Conservation (phyloP, 1,140 invertebrate genomes). For the Bombus haemorrhoidalis region DNA sequence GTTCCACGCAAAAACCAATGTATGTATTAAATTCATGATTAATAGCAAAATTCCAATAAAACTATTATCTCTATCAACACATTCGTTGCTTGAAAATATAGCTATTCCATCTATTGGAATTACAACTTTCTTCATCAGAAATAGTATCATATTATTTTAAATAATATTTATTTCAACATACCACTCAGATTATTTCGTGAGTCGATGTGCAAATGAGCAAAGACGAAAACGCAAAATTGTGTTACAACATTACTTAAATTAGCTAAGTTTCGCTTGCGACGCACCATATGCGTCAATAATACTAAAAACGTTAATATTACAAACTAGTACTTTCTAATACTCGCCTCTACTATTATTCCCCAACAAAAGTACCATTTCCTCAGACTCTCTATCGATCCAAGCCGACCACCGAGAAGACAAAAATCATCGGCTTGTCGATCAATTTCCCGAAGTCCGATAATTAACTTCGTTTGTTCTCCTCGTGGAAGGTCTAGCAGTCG, state of each 20-base stretch:
- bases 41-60: too few species aligned
- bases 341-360: neutral
- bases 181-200: too few species aligned
- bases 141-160: too few species aligned
- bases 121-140: too few species aligned
- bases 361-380: neutral
- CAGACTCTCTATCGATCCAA: neutral
- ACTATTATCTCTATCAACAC: too few species aligned
- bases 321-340: neutral
- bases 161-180: too few species aligned
- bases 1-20: neutral
- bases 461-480: constrained; percentile 51
- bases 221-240: too few species aligned
- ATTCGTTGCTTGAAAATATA: too few species aligned
- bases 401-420: neutral
- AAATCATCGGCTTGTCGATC: neutral
- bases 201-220: too few species aligned
- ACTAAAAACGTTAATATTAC: neutral
- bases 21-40: too few species aligned
- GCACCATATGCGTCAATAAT: neutral
- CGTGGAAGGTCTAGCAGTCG: constrained; percentile 25
- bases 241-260: too few species aligned
- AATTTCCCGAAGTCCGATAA: constrained; percentile 45
- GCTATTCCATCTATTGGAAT: too few species aligned
- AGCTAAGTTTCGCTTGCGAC: neutral